Evolutionary conservation across 2,888 invertebrate species (phyloP).

Genomic region (Pherbina coryleti): DNA sequence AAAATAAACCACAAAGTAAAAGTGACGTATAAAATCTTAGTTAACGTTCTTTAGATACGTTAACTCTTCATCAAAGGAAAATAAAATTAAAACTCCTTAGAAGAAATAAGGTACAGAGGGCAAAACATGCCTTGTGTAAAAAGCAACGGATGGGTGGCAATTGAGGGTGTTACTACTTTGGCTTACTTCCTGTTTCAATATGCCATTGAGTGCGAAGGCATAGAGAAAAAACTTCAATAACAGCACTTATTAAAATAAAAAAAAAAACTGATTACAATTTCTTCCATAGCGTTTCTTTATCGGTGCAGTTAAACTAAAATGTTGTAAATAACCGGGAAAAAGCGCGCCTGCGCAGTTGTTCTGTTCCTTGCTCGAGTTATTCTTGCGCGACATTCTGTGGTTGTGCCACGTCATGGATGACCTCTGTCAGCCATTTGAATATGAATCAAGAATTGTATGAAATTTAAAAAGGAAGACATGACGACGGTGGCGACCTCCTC

Average conservation of each 20-base stretch:
- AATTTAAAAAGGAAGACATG: neutral
- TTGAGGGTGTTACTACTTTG: no score
- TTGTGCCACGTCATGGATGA: neutral
- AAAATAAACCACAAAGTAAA: no score
- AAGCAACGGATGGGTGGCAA: no score
- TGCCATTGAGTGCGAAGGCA: neutral
- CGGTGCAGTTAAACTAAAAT: no score
- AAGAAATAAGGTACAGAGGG: no score
- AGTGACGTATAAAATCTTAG: no score
- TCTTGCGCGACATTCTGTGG: no score
- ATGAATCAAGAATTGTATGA: neutral
- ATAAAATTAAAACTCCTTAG: no score
- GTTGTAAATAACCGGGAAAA: neutral
- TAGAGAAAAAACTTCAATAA: neutral
- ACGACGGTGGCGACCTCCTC: conserved; percentile 11
- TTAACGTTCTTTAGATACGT: no score
- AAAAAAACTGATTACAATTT: neutral
- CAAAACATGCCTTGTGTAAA: no score
- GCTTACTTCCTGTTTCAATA: no score
- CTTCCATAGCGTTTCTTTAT: neutral
- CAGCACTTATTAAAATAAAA: neutral
- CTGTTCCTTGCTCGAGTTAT: neutral
- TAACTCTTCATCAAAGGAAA: no score
- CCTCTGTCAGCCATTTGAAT: neutral
- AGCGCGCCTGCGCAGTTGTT: conserved; percentile 25